Conservation (phyloP, 1,140 invertebrate genomes). For the Rhizoglyphus robini region DNA sequence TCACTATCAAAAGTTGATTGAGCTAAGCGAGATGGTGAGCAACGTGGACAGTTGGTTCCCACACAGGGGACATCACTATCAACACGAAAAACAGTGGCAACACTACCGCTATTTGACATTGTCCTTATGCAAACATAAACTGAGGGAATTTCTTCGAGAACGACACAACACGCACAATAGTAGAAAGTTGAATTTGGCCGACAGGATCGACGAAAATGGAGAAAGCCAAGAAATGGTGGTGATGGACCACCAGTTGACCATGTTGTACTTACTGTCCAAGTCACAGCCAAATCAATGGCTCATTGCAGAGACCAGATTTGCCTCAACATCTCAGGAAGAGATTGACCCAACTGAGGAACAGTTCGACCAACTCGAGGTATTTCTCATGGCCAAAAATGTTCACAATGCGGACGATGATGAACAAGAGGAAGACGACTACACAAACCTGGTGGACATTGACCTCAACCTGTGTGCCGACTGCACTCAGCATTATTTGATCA, state of each 20-base stretch:
- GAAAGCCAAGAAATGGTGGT: not conserved
- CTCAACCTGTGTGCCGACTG: not conserved
- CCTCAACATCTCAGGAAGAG: not conserved
- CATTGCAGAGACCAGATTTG: not conserved
- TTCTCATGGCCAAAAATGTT: not conserved
- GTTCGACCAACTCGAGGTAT: not conserved
- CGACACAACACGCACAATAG: not conserved
- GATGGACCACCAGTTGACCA: not conserved
- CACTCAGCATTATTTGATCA: not conserved
- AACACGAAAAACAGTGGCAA: not conserved
- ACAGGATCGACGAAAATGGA: not conserved
- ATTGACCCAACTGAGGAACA: not conserved
- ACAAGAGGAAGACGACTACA: not conserved
- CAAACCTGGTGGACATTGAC: not conserved
- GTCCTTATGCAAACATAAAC: not conserved
- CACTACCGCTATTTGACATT: not conserved
- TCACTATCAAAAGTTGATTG: not conserved
- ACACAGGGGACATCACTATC: too few species aligned
- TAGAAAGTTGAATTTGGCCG: not conserved
- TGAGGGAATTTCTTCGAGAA: not conserved
- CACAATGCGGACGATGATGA: not conserved
- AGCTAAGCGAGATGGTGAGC: not conserved
- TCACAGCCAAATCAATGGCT: not conserved
- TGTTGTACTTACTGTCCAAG: not conserved
- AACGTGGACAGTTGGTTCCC: too few species aligned